phyloP scores from a whole-genome alignment of 2,888 invertebrate species.

The Xestia rhomboidea region DNA sequence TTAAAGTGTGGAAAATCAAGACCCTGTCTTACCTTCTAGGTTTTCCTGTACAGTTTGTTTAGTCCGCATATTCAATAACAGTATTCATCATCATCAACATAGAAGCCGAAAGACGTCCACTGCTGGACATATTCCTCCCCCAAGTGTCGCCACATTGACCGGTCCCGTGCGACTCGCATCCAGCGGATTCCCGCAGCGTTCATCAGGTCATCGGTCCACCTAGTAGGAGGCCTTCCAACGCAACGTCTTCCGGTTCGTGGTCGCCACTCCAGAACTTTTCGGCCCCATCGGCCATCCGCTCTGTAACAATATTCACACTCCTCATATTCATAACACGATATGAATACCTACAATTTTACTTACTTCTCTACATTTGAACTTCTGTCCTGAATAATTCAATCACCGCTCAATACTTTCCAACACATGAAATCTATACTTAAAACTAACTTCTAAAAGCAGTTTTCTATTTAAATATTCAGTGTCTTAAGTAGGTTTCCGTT shows the following conservation, averaged over 20 bases:
- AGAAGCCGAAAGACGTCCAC: too few relatives aligned
- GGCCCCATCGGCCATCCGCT: too few relatives aligned
- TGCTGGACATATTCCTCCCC: too few relatives aligned
- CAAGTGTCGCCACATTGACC: too few relatives aligned
- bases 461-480: constrained; percentile 42
- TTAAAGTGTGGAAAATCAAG: neutral
- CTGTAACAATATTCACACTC: neutral
- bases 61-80: neutral
- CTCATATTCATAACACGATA: neutral
- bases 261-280: too few relatives aligned
- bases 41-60: neutral
- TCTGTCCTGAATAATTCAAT: constrained; percentile 18
- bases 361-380: constrained; percentile 9
- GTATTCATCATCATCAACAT: too few relatives aligned
- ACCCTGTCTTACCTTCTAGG: neutral
- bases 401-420: constrained; percentile 24
- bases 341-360: neutral
- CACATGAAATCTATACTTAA: constrained; percentile 27
- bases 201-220: too few relatives aligned
- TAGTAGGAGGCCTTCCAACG: too few relatives aligned
- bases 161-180: too few relatives aligned
- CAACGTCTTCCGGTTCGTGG: too few relatives aligned
- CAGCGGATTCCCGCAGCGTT: too few relatives aligned
- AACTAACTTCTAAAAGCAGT: constrained; percentile 27
- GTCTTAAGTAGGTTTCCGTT: constrained; percentile 30